phyloP scores from a whole-genome alignment of 2,113 vertebrate species.

The Lagopus leucura region DNA sequence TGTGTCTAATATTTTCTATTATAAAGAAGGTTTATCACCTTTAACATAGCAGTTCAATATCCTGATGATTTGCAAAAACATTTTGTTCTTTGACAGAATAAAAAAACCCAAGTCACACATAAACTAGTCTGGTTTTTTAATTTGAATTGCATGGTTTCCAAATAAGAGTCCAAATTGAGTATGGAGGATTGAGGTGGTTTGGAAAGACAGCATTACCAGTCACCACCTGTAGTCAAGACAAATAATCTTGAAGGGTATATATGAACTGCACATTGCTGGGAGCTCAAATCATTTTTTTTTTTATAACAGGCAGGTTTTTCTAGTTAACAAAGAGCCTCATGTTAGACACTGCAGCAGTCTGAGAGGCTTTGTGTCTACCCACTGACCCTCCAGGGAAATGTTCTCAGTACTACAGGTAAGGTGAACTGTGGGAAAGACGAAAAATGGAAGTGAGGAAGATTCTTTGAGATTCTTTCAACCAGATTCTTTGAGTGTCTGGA shows the following conservation, averaged over 20 bases:
- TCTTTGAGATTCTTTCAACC: too few relatives aligned
- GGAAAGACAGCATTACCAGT: not conserved
- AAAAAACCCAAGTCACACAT: not conserved
- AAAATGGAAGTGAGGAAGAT: not conserved
- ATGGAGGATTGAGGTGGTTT: not conserved
- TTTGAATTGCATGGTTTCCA: not conserved
- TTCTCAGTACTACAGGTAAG: not conserved
- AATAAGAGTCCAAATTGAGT: not conserved
- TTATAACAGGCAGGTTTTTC: not conserved
- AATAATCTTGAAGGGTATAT: not conserved
- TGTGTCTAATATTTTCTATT: not conserved
- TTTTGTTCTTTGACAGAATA: not conserved
- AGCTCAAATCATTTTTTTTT: not conserved
- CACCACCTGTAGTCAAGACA: not conserved
- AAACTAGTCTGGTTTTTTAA: not conserved
- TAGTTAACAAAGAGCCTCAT: not conserved
- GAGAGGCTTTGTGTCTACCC: not conserved
- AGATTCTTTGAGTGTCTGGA: not conserved
- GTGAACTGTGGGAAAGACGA: not conserved
- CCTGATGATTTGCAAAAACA: not conserved
- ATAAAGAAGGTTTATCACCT: not conserved
- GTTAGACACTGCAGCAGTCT: not conserved
- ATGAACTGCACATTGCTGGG: not conserved
- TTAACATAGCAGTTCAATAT: not conserved
- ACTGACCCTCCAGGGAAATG: not conserved